These are phyloP conservation scores for Lathamus discolor DNA, from an alignment of 2,113 vertebrate species.

Conservation along the genomic window DNA sequence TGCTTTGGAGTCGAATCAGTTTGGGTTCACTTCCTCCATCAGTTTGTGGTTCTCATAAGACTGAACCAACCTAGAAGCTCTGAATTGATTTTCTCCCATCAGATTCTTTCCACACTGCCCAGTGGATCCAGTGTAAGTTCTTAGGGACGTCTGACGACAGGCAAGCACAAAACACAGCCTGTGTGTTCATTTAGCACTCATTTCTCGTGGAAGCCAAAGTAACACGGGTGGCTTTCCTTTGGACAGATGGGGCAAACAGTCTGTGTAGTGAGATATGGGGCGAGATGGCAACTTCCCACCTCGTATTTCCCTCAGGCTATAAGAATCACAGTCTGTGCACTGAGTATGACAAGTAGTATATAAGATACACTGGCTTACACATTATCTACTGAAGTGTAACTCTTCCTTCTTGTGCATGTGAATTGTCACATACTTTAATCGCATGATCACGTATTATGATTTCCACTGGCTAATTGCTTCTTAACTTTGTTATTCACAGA, in stretches of 20 bases:
- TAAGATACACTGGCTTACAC: not conserved
- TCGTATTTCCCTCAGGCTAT: rapidly evolving
- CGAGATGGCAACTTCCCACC: not conserved
- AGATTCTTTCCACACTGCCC: not conserved
- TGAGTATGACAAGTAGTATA: not conserved
- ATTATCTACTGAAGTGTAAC: not conserved
- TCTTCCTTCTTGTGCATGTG: not conserved
- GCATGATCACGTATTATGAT: not conserved
- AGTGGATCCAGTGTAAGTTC: not conserved
- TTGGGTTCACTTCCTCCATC: not conserved
- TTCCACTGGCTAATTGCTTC: constrained; percentile 57
- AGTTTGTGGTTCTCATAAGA: not conserved
- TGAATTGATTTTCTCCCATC: not conserved
- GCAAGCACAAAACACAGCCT: not conserved
- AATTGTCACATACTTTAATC: not conserved
- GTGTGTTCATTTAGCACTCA: not conserved
- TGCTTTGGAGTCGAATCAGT: not conserved
- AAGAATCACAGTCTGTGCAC: rapidly evolving
- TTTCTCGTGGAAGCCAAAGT: not conserved
- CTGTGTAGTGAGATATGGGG: not conserved
- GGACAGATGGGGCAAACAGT: not conserved
- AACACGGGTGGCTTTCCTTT: not conserved
- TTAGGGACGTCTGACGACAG: not conserved
- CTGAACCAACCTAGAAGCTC: not conserved
- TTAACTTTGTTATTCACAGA: constrained; percentile 41